Conservation (phyloP, 35 echinoderm and acorn worm genomes). For the Heliocidaris erythrogramma region DNA sequence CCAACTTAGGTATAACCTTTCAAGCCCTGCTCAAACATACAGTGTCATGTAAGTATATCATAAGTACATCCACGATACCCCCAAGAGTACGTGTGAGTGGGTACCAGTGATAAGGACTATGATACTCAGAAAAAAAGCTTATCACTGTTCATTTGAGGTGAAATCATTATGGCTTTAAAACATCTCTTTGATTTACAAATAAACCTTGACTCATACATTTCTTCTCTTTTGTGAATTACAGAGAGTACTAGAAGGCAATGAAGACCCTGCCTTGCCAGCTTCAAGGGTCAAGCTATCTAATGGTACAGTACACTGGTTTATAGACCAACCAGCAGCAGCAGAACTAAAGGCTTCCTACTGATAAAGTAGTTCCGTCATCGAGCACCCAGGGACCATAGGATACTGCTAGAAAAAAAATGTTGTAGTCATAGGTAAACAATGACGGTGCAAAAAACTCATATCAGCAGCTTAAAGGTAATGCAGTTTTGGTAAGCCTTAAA, state of each 20-base stretch:
- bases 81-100: too few relatives aligned
- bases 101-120: too few relatives aligned
- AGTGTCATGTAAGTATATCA: too few relatives aligned
- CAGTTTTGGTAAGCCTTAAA: too few relatives aligned
- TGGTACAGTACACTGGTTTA: conserved; percentile 91
- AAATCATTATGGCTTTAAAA: too few relatives aligned
- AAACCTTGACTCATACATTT: neutral
- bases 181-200: too few relatives aligned
- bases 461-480: too few relatives aligned
- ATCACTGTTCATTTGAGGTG: too few relatives aligned
- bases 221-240: conserved; percentile 19
- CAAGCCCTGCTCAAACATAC: too few relatives aligned
- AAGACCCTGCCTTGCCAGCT: conserved; percentile 72
- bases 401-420: neutral
- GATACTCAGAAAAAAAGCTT: too few relatives aligned
- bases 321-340: conserved; percentile 78
- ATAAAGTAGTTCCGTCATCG: neutral
- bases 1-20: too few relatives aligned
- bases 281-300: conserved; percentile 74
- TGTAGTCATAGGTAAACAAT: neutral
- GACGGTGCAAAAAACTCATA: too few relatives aligned
- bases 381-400: neutral
- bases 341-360: conserved; percentile 76
- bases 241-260: conserved; percentile 89
- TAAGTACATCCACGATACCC: neutral